A percentile compares a stretch with the other conserved stretches of the same genome.
These are phyloP conservation scores for Mesorhabditis belari DNA, from an alignment of 2,888 invertebrate species.

Conservation along the genomic window DNA sequence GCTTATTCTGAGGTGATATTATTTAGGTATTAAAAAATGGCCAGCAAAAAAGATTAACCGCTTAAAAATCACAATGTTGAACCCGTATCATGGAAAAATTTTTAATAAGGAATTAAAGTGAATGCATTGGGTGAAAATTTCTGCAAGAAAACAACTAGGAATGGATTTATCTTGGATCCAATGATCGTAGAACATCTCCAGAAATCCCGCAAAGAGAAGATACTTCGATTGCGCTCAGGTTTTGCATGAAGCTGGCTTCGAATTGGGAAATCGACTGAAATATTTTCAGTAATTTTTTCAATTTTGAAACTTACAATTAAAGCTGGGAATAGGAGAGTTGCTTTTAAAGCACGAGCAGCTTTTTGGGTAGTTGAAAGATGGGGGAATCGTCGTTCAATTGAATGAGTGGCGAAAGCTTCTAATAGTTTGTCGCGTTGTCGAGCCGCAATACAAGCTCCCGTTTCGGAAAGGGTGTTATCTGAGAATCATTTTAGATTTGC, in stretches of 20 bases:
- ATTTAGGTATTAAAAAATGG: too few species aligned
- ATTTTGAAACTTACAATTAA: conserved; percentile 25
- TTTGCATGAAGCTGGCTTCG: conserved; percentile 27
- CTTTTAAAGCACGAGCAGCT: conserved; percentile 21
- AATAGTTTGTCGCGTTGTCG: conserved; percentile 25
- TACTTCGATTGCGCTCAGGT: conserved; percentile 25
- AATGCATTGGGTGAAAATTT: not conserved
- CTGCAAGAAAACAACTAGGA: not conserved
- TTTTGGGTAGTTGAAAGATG: conserved; percentile 19
- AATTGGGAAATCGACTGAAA: conserved; percentile 36
- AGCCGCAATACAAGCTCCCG: conserved; percentile 10
- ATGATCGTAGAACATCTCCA: not conserved
- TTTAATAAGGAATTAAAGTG: too few species aligned
- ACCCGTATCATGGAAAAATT: too few species aligned
- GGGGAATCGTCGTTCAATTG: conserved; percentile 27
- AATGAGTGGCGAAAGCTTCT: conserved; percentile 19
- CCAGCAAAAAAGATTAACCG: too few species aligned
- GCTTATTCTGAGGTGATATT: too few species aligned
- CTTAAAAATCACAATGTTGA: too few species aligned
- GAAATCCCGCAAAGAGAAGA: conserved; percentile 20
- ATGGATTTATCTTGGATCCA: not conserved
- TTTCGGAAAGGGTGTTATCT: conserved; percentile 29
- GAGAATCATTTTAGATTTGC: conserved; percentile 4
- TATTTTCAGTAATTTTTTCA: not conserved
- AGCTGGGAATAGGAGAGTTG: conserved; percentile 30